Percentiles rank a stretch among this genome's conserved stretches.
phyloP scores from a whole-genome alignment of 2,888 invertebrate genomes.

The Agelastica alni region DNA sequence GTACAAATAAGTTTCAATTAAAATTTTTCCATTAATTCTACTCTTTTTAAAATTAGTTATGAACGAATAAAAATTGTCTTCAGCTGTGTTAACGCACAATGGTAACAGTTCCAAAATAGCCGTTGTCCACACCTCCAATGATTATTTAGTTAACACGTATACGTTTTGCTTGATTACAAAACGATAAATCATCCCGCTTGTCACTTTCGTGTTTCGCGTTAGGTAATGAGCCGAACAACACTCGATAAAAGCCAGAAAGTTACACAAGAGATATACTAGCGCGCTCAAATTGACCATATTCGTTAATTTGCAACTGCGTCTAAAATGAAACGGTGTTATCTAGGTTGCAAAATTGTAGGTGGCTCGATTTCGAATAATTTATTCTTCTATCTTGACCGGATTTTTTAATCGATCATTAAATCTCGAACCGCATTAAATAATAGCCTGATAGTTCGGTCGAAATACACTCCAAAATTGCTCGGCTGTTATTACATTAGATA shows the following conservation, averaged over 20 bases:
- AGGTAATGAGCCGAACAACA: conserved; percentile 32
- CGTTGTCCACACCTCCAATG: neutral
- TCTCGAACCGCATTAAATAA: neutral
- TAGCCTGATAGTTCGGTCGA: no score
- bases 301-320: conserved; percentile 8
- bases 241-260: conserved; percentile 30
- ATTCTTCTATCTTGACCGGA: neutral
- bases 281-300: conserved; percentile 7
- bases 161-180: conserved; percentile 31
- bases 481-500: no score
- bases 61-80: neutral
- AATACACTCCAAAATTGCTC: no score
- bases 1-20: no score
- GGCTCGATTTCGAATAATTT: conserved; percentile 11
- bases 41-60: no score
- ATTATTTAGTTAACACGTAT: conserved; percentile 17
- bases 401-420: conserved; percentile 3
- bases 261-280: conserved; percentile 24
- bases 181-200: conserved; percentile 39
- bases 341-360: conserved; percentile 30
- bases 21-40: no score
- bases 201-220: conserved; percentile 32
- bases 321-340: conserved; percentile 11
- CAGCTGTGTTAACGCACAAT: neutral
- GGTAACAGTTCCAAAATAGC: neutral